Conservation (phyloP, 2,797 vertebrate species). For the Sebastes reedi region DNA sequence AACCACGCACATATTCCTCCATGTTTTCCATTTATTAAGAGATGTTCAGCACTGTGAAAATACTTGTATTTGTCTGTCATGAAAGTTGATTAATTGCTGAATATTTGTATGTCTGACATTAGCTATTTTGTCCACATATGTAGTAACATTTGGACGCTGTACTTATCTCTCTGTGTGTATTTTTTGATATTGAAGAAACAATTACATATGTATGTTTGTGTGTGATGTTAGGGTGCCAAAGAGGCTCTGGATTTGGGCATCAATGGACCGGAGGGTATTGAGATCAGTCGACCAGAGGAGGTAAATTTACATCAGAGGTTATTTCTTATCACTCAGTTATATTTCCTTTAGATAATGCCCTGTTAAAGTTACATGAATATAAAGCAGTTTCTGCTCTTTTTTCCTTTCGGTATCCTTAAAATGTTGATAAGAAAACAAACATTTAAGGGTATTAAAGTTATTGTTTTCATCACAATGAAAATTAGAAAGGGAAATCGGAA, state of each 20-base stretch:
- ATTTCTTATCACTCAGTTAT: neutral
- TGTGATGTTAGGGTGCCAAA: constrained; percentile 66
- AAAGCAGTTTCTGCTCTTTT: neutral
- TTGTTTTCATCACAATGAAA: neutral
- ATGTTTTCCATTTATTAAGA: neutral
- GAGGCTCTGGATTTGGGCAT: constrained; percentile 78
- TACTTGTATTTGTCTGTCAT: neutral
- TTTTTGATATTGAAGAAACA: neutral
- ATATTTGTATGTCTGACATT: neutral
- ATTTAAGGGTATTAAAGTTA: neutral
- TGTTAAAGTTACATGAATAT: neutral
- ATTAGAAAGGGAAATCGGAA: neutral
- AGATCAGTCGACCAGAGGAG: constrained; percentile 80
- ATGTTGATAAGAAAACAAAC: neutral
- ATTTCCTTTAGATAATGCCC: neutral
- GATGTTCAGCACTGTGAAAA: neutral
- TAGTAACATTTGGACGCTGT: neutral
- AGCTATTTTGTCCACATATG: neutral
- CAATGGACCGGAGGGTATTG: constrained; percentile 78
- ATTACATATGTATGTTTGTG: neutral
- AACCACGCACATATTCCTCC: neutral
- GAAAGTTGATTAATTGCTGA: neutral
- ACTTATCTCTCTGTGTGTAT: neutral
- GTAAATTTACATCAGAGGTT: constrained; percentile 27
- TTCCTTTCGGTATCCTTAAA: neutral